Evolutionary conservation across 2,113 vertebrate genomes (phyloP), one percentile per base, ranked within the genome.

Genomic region (Motacilla tschutschensis): DNA sequence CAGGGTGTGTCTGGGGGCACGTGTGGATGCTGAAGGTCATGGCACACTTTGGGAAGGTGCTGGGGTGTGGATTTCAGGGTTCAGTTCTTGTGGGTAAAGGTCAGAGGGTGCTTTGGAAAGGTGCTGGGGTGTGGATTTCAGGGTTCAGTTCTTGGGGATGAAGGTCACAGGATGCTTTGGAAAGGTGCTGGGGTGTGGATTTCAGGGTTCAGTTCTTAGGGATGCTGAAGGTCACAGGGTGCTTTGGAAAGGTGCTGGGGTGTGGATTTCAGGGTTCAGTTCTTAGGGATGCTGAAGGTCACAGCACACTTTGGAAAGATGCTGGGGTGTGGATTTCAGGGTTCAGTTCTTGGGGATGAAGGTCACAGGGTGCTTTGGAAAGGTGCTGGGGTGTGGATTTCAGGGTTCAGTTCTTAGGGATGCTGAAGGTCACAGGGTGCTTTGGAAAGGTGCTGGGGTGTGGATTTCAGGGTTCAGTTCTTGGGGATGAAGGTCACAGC

Each of bases 341-440:
- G 24, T 18, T 18, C 8, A 14, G 12, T 10, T 6, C 6, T 31
- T 28, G 17, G 25, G 36, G 58, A 17, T 58, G 63, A 29, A 36
- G 41, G n/a, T n/a, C 3, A 5, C 0, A 0, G n/a, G n/a, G n/a
- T n/a, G n/a, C 18, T 17, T 5, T 17, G 12, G 41, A 5, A 10
- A 8, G 60, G 5, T 2, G 36, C 41, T 77, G 64, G 24, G 17
- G 4, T 43, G 35, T 60, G 63, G 14, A 9, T 74, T 51, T 35
- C 6, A 5, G 53, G 54, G 18, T 16, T 15, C 13, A 11, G 19
- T 2, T 10, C 3, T 1, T 10, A 8, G 14, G 18, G 17, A 28
- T 69, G 60, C 13, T 41, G 40, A 53, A 36, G 69, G 55, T 72
- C 38, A 28, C 3, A 8, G n/a, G n/a, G n/a, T n/a, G n/a, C 19